Conservation (phyloP, 2,113 vertebrate genomes). For the Scopus umbretta region DNA sequence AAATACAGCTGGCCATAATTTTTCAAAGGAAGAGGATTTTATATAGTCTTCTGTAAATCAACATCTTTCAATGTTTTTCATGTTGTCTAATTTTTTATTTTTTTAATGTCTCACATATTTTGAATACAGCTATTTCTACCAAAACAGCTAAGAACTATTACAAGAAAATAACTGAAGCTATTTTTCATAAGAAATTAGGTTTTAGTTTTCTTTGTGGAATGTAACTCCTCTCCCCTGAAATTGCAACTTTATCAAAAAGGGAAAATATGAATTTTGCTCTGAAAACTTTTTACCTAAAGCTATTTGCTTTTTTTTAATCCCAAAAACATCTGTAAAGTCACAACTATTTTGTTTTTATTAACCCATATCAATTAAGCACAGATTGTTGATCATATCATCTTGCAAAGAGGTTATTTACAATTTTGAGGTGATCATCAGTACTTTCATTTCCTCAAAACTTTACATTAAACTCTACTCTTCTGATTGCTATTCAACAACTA, state of each 20-base stretch:
- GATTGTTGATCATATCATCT: not conserved
- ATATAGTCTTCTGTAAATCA: not conserved
- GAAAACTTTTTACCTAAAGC: not conserved
- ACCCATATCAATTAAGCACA: not conserved
- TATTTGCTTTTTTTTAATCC: not conserved
- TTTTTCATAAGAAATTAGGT: not conserved
- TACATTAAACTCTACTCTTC: not conserved
- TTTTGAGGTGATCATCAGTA: not conserved
- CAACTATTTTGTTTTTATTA: not conserved
- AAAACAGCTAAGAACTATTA: not conserved
- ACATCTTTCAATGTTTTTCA: not conserved
- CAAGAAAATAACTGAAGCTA: not conserved
- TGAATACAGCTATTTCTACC: not conserved
- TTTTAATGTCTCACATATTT: not conserved
- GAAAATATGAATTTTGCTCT: not conserved
- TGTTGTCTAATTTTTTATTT: not conserved
- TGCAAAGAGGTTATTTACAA: not conserved
- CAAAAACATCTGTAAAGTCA: not conserved
- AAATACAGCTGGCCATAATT: constrained; percentile 35
- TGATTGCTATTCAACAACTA: not conserved
- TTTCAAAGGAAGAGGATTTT: constrained; percentile 30
- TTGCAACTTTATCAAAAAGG: not conserved
- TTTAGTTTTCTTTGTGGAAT: not conserved
- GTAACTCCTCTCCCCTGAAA: not conserved
- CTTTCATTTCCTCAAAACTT: not conserved